phyloP scores from a whole-genome alignment of 2,113 vertebrate genomes.

The Carollia perspicillata region DNA sequence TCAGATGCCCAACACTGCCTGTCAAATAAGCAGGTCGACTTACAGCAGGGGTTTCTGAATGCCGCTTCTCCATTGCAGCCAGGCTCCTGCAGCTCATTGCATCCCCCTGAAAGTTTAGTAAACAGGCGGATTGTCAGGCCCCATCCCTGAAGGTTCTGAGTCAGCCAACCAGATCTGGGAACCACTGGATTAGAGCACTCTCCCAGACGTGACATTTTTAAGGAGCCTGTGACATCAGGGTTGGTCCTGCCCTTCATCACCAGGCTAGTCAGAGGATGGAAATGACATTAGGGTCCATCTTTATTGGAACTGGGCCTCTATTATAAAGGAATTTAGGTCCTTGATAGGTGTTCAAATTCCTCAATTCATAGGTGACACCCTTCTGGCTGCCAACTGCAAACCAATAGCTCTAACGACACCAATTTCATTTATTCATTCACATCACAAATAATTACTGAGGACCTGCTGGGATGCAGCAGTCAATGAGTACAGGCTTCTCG shows the following conservation, averaged over 20 bases:
- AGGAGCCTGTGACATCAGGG: not conserved
- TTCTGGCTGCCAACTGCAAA: not conserved
- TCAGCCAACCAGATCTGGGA: not conserved
- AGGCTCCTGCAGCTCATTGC: not conserved
- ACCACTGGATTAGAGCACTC: not conserved
- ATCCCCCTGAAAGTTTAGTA: not conserved
- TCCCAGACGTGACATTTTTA: not conserved
- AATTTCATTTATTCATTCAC: not conserved
- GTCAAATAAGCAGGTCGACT: not conserved
- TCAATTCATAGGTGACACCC: not conserved
- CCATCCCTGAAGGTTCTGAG: not conserved
- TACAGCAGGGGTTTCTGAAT: not conserved
- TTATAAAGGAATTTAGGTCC: not conserved
- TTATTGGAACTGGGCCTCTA: not conserved
- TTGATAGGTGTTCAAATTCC: not conserved
- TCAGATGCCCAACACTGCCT: not conserved
- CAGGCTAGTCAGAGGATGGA: not conserved
- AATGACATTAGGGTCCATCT: not conserved
- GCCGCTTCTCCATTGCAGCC: not conserved
- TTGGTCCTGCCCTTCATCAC: not conserved
- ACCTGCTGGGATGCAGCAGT: not conserved
- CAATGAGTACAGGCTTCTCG: not conserved
- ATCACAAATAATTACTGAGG: not conserved
- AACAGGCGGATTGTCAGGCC: not conserved
- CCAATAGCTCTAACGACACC: not conserved